A percentile compares a stretch with the other conserved stretches of the same genome.
phyloP scores from a whole-genome alignment of 2,113 vertebrate genomes.

The Pseudois nayaur region DNA sequence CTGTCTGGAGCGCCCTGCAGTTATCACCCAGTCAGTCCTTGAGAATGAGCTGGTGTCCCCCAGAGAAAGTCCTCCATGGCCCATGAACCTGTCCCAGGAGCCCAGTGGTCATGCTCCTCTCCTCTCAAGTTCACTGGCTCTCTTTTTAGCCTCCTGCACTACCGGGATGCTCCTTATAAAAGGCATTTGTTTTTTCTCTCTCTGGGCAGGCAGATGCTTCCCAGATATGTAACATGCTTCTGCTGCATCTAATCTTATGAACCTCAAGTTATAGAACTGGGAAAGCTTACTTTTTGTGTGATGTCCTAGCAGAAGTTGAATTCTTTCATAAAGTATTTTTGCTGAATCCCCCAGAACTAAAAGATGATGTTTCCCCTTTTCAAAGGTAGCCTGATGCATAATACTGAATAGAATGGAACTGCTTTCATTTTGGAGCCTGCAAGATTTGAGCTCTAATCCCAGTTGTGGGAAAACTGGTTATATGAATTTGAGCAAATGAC shows the following conservation, averaged over 20 bases:
- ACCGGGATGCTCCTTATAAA: fast-evolving
- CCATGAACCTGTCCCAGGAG: fast-evolving
- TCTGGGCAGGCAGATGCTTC: fast-evolving
- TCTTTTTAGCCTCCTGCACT: not conserved
- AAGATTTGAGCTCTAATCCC: not conserved
- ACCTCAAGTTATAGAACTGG: not conserved
- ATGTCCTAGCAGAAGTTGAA: not conserved
- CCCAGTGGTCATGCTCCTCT: fast-evolving
- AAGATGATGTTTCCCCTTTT: not conserved
- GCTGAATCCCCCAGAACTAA: not conserved
- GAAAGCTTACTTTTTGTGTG: not conserved
- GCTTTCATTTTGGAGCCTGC: not conserved
- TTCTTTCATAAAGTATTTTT: not conserved
- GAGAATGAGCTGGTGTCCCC: not conserved
- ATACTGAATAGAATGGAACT: not conserved
- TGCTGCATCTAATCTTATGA: not conserved
- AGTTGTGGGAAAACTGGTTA: not conserved
- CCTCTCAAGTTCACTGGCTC: fast-evolving
- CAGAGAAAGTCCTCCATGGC: not conserved
- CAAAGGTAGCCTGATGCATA: not conserved
- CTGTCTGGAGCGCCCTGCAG: fast-evolving
- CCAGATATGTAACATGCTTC: fast-evolving
- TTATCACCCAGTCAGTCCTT: not conserved
- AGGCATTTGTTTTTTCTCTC: not conserved
- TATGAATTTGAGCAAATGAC: not conserved